Evolutionary conservation across 2,797 vertebrate genomes (phyloP).

Genomic region (Ptychadena robeensis): DNA sequence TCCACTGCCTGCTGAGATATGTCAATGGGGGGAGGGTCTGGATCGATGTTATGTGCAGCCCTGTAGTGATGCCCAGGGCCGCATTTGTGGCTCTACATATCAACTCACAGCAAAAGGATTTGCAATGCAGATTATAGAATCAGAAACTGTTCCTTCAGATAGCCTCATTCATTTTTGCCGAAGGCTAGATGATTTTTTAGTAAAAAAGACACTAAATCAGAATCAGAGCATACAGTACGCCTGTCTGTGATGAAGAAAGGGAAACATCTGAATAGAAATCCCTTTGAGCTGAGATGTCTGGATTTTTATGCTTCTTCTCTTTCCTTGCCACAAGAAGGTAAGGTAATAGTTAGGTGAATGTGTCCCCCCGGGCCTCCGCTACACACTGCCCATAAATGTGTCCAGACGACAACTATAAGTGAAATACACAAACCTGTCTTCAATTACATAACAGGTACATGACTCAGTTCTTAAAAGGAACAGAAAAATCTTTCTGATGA

Average conservation of each 20-base stretch:
- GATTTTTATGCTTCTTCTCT: not conserved
- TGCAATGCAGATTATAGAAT: not conserved
- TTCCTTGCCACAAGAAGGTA: not conserved
- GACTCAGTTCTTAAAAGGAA: not conserved
- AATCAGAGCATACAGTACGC: not conserved
- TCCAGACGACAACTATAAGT: not conserved
- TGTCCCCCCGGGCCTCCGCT: constrained; percentile 1
- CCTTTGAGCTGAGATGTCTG: not conserved
- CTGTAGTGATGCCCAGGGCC: no score
- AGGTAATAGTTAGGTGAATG: constrained; percentile 4
- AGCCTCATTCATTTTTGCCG: not conserved
- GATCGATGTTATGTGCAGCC: no score
- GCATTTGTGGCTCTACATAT: no score
- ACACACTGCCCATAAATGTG: not conserved
- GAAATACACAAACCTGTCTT: not conserved
- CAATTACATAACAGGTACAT: not conserved
- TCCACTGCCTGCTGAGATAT: no score
- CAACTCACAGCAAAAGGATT: no score
- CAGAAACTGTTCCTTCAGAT: not conserved
- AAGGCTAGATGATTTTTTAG: not conserved
- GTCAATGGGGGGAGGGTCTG: no score
- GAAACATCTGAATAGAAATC: not conserved
- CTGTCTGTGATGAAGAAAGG: not conserved
- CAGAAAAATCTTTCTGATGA: not conserved
- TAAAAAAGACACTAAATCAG: not conserved